Percentiles rank a stretch among this genome's conserved stretches.
Evolutionary conservation across 2,888 invertebrate genomes (phyloP).

Genomic region (Platycheirus albimanus): DNA sequence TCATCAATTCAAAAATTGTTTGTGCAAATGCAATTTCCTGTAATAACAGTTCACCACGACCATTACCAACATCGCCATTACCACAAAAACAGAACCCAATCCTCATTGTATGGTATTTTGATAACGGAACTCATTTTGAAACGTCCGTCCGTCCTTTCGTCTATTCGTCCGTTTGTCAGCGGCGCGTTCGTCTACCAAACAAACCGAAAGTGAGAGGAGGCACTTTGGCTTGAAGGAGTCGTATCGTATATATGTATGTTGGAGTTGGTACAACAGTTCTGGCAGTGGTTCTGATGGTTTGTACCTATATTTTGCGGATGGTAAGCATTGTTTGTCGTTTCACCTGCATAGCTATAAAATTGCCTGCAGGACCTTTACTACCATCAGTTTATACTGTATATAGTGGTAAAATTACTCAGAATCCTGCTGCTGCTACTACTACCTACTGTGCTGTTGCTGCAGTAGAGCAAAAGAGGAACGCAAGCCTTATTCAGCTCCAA

Average conservation of each 20-base stretch:
- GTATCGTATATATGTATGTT: not conserved
- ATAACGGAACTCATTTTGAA: conserved; percentile 71
- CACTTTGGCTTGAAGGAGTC: conserved; percentile 14
- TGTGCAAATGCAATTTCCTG: conserved; percentile 74
- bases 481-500: conserved; percentile 52
- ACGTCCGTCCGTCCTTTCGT: conserved; percentile 41
- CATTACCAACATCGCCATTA: conserved; percentile 69
- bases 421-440: conserved; percentile 14
- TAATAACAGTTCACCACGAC: conserved; percentile 70
- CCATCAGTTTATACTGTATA: conserved; percentile 7
- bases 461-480: conserved; percentile 2
- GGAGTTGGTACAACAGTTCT: conserved; percentile 21
- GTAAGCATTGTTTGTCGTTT: conserved; percentile 69
- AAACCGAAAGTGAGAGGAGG: conserved; percentile 12
- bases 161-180: too few species aligned
- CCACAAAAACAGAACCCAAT: conserved; percentile 66
- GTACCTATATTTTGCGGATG: conserved; percentile 29
- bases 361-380: conserved; percentile 63
- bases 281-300: conserved; percentile 11
- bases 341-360: conserved; percentile 72
- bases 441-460: conserved; percentile 5
- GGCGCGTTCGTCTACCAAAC: too few species aligned
- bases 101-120: conserved; percentile 73
- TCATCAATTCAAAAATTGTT: conserved; percentile 72
- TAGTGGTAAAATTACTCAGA: conserved; percentile 43